A percentile compares a stretch with the other conserved stretches of the same genome.
Conservation (phyloP, 2,797 vertebrate genomes). For the Falco concolor region DNA sequence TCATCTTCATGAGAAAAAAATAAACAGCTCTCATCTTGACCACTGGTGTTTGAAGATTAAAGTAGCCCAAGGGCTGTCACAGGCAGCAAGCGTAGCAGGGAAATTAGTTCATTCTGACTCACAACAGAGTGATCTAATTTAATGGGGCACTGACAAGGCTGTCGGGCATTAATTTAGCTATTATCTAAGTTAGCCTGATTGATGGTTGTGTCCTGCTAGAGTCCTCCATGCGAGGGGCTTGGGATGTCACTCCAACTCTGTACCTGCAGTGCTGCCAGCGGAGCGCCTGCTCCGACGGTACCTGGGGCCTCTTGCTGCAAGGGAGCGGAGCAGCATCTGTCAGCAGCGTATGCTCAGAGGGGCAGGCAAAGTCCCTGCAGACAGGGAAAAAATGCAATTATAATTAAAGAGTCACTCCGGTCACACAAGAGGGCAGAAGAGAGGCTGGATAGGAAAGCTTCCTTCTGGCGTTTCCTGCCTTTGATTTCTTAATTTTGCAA, state of each 20-base stretch:
- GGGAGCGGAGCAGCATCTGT: neutral
- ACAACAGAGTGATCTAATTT: neutral
- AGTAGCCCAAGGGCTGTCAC: neutral
- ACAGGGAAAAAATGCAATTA: neutral
- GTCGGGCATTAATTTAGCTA: neutral
- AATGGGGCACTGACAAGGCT: neutral
- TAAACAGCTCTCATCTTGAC: neutral
- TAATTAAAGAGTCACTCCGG: neutral
- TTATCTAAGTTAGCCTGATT: neutral
- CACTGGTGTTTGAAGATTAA: neutral
- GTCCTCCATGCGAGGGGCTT: neutral
- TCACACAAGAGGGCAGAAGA: neutral
- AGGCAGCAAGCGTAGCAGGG: neutral
- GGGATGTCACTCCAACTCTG: neutral
- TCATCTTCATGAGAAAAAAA: neutral
- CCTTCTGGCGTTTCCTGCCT: constrained; percentile 10
- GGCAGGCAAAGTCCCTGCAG: too few relatives aligned
- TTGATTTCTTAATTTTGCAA: neutral
- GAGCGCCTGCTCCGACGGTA: neutral
- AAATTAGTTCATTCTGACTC: neutral
- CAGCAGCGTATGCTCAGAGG: accelerated
- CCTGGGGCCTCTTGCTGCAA: neutral
- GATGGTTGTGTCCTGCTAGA: neutral
- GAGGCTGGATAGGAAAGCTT: neutral
- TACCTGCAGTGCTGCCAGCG: accelerated